Base-by-base conservation (phyloP, 1,140 invertebrate genomes). In the Pseudomyrmex sp. region DNA sequence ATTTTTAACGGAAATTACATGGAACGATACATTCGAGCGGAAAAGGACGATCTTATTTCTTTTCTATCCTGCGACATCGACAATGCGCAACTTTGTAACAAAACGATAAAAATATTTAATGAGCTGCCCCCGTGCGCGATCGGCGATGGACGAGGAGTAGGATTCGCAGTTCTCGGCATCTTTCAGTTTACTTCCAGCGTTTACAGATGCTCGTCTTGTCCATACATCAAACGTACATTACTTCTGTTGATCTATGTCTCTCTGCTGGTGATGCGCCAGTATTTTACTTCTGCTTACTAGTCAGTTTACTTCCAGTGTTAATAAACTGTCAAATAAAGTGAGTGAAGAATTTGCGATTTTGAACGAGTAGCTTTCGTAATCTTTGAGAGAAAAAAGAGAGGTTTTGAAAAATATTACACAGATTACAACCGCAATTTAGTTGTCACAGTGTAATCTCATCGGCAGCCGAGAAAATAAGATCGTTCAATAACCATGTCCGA, bases 21-120 rank as follows among this genome's bases (percentile, higher is more conserved):
- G 2, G 63, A 58, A 18, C 46, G 56, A n/a, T 59, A 74, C n/a
- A 12, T 68, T 9, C 3, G 20, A 26, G 3, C 5, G 18, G 66
- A 56, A 44, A 79, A 68, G 18, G 7, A 83, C 59, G 65, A 58
- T 69, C 26, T 54, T 75, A 18, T 66, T 85, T 68, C 56, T 52
- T 44, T 79, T 75, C 61, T 84, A 82, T 74, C 76, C 70, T 35
- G 26, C 70, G 69, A n/a, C 15, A 12, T 20, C 46, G 20, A 75
- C 46, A 20, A 75, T 3, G 13, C 15, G 3, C 26, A 72, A 61
- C 12, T 72, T 80, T 1, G 10, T 18, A 13, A 7, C 35, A 9
- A 20, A 61, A 52, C 18, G 35, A 70, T 58, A 20, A 76, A 66
- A 50, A 80, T 80, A 80, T 80, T 80, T 80, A 80, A 80, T 80